These are phyloP conservation scores for Frankliniella fusca DNA, from an alignment of 2,888 invertebrate genomes.

Conservation along the genomic window DNA sequence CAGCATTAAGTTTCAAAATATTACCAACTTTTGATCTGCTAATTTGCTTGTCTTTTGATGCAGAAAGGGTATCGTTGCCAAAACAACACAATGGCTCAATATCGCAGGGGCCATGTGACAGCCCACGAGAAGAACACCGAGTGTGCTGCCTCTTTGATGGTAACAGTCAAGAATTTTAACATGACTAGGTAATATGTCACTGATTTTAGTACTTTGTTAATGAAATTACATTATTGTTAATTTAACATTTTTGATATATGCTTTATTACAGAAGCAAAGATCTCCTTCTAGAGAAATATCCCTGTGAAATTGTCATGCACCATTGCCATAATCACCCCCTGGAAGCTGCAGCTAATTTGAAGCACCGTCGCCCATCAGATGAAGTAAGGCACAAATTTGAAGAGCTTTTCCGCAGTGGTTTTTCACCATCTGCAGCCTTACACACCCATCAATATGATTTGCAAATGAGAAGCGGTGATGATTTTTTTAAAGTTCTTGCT, in stretches of 20 bases:
- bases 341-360: neutral
- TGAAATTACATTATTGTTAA: no score
- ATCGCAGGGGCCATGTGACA: no score
- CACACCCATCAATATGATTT: conserved; percentile 3
- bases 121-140: no score
- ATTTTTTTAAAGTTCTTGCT: neutral
- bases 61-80: no score
- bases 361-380: neutral
- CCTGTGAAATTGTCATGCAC: neutral
- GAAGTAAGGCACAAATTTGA: neutral
- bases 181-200: neutral
- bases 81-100: no score
- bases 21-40: no score
- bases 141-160: no score
- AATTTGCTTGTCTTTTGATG: no score
- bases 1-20: neutral
- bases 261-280: neutral
- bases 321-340: neutral
- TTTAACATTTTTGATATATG: neutral
- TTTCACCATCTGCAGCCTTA: neutral
- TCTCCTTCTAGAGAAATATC: neutral
- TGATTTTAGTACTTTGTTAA: neutral
- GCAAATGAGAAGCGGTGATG: neutral
- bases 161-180: neutral
- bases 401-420: neutral